These are phyloP conservation scores for Penaeus chinensis DNA, from an alignment of 1,140 invertebrate species.

Conservation along the genomic window DNA sequence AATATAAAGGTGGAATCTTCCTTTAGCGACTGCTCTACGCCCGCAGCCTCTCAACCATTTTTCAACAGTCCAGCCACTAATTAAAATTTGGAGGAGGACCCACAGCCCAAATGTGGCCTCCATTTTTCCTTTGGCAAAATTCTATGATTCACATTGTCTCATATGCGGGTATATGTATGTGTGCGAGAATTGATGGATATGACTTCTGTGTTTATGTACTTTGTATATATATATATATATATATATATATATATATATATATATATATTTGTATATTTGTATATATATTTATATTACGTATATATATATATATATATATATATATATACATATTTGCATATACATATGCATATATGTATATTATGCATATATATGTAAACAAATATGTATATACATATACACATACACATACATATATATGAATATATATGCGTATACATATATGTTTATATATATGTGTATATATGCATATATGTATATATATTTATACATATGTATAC, in stretches of 20 bases:
- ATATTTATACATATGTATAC: too few relatives aligned
- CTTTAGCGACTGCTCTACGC: not conserved
- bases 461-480: too few relatives aligned
- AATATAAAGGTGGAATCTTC: not conserved
- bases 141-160: constrained; percentile 43
- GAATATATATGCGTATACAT: too few relatives aligned
- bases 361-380: not conserved
- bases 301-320: not conserved
- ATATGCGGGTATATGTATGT: constrained; percentile 30
- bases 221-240: constrained; percentile 1
- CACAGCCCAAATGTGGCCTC: constrained; percentile 52
- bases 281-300: not conserved
- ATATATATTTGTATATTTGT: not conserved
- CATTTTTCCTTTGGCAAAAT: constrained; percentile 48
- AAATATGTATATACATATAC: not conserved
- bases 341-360: not conserved
- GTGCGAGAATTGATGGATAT: constrained; percentile 22
- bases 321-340: not conserved
- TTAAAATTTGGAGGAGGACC: constrained; percentile 59
- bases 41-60: constrained; percentile 46
- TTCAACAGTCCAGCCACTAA: constrained; percentile 51
- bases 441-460: too few relatives aligned
- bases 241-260: constrained; percentile 19
- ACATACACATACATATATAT: not conserved
- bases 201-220: constrained; percentile 19